Evolutionary conservation across 2,113 vertebrate species (phyloP).

Genomic region (Atlantisia rogersi): DNA sequence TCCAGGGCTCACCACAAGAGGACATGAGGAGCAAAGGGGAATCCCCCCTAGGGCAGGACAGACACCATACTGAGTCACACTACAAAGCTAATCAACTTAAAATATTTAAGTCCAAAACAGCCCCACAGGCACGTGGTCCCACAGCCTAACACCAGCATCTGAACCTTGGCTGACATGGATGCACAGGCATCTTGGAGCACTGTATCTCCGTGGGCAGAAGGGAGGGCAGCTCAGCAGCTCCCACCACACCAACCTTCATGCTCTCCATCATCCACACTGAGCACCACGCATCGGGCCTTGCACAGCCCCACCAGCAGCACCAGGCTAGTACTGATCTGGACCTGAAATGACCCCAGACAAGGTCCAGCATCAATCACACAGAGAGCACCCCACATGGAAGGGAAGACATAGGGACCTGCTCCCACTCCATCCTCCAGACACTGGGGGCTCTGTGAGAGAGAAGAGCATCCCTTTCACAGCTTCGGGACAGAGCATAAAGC

Average conservation of each 20-base stretch:
- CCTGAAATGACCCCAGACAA: not conserved
- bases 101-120: not conserved
- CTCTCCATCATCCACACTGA: not conserved
- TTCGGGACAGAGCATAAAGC: not conserved
- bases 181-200: not conserved
- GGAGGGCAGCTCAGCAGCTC: not conserved
- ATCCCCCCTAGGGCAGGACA: not conserved
- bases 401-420: not conserved
- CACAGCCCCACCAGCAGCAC: not conserved
- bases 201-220: not conserved
- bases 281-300: not conserved
- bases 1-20: not conserved
- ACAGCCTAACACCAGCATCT: not conserved
- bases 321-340: rapidly evolving
- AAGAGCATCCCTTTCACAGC: not conserved
- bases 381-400: rapidly evolving
- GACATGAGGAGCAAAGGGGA: not conserved
- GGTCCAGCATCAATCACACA: rapidly evolving
- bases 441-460: not conserved
- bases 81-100: not conserved
- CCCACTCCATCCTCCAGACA: not conserved
- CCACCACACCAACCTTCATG: not conserved
- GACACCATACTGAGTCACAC: rapidly evolving
- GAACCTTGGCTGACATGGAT: not conserved
- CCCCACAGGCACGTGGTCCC: not conserved